A percentile compares a stretch with the other conserved stretches of the same genome.
phyloP scores from a whole-genome alignment of 1,140 invertebrate species.

The Sitophilus oryzae region DNA sequence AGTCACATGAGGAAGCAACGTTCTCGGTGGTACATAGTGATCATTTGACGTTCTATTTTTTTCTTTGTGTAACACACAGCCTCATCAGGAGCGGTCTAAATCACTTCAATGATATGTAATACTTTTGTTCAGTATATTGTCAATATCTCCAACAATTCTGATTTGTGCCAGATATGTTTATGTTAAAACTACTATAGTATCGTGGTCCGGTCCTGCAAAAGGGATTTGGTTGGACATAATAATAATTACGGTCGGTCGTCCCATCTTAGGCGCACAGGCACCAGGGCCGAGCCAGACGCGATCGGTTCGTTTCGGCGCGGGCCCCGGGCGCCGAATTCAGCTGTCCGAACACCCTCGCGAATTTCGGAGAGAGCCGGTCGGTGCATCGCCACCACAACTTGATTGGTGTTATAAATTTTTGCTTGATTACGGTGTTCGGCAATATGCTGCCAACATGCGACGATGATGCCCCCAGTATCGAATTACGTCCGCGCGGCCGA shows the following conservation, averaged over 20 bases:
- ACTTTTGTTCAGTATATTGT: too few species aligned
- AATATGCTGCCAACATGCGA: not conserved
- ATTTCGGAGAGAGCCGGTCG: not conserved
- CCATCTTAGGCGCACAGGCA: not conserved
- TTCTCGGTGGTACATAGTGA: too few species aligned
- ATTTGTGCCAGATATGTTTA: too few species aligned
- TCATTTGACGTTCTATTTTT: too few species aligned
- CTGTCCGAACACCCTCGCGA: conserved; percentile 1
- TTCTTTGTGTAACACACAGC: too few species aligned
- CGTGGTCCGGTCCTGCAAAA: not conserved
- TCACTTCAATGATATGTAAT: too few species aligned
- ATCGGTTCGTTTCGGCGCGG: too few species aligned
- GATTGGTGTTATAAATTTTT: conserved; percentile 10
- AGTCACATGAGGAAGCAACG: too few species aligned
- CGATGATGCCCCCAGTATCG: not conserved
- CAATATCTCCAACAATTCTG: too few species aligned
- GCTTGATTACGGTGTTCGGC: conserved; percentile 1
- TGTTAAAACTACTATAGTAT: too few species aligned
- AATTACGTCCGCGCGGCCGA: too few species aligned
- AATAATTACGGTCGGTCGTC: not conserved
- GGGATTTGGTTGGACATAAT: not conserved
- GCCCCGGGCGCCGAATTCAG: not conserved
- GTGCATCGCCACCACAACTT: not conserved
- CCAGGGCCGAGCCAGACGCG: not conserved
- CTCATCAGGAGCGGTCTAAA: too few species aligned